phyloP scores from a whole-genome alignment of 2,797 vertebrate genomes.

The Dicrostonyx torquatus region DNA sequence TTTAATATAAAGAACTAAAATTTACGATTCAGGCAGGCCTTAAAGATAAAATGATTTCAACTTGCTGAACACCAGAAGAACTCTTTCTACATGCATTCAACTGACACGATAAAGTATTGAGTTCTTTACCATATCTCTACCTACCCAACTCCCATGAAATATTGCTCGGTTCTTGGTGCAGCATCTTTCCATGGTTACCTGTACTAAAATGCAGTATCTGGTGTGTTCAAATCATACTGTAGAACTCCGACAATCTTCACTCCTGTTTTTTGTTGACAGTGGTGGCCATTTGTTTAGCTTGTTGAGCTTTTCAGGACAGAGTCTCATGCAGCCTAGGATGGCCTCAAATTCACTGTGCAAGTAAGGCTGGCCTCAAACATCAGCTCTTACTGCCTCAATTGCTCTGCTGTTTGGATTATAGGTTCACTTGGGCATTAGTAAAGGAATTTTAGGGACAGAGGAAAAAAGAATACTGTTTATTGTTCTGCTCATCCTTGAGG shows the following conservation, averaged over 20 bases:
- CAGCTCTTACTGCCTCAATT: not conserved
- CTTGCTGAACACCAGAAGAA: not conserved
- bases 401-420: not conserved
- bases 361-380: not conserved
- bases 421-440: not conserved
- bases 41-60: slow-evolving; percentile 40
- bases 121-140: not conserved
- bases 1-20: not conserved
- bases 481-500: not conserved
- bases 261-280: not conserved
- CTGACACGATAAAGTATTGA: not conserved
- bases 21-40: not conserved
- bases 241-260: not conserved
- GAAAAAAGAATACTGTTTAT: not conserved
- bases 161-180: not conserved
- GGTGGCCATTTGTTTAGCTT: not conserved
- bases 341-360: not conserved
- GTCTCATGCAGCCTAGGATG: not conserved
- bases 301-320: not conserved
- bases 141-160: not conserved
- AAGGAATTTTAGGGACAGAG: not conserved
- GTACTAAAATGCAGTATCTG: not conserved
- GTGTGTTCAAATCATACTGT: not conserved
- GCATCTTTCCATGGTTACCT: not conserved
- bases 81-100: not conserved